Base-by-base conservation (phyloP, 2,797 vertebrate genomes). In the Menidia menidia region DNA sequence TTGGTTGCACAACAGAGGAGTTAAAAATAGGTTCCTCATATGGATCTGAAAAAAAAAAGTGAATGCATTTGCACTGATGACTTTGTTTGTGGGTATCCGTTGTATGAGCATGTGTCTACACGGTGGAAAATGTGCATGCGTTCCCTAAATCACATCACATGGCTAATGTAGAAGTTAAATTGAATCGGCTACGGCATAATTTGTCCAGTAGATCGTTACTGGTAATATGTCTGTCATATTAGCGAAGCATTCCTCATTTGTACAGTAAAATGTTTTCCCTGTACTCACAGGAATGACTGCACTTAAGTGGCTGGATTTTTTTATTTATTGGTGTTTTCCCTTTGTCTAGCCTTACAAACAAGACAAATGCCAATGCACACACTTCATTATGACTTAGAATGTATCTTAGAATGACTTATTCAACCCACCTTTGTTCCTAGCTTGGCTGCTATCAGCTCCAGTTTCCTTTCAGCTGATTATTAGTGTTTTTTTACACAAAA, bases 141-240 rank as follows among this genome's bases (percentile, higher is more conserved):
- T 70, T 54, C 75, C 53, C 56, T 88, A 89, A 91, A 92, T 93
- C 86, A 80, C 82, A 90, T 93, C 90, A 91, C 73, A 76, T 62
- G 64, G 88, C 92, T 90, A 88, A 93, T 91, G 87, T 83, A 86
- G 85, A 92, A 82, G 89, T 88, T 87, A 90, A 92, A 93, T 93
- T 91, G 87, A 92, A 93, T 93, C 72, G 78, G 82, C 89, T 88
- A 76, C 64, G 71, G 84, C 83, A 89, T 92, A 89, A 93, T 94
- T 93, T 90, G 85, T 91, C 88, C 87, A 73, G 64, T 51, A 75
- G 75, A 89, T 89, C 84, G 77, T 90, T 92, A 88, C 80, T 78
- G 81, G 83, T 85, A 89, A 91, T 87, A 87, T 75, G 85, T 88
- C 87, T 91, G 90, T 90, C 90, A 90, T 85, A 92, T 93, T 88